Evolutionary conservation across 2,888 invertebrate genomes (phyloP).

Genomic region (Trachelus tabidus): DNA sequence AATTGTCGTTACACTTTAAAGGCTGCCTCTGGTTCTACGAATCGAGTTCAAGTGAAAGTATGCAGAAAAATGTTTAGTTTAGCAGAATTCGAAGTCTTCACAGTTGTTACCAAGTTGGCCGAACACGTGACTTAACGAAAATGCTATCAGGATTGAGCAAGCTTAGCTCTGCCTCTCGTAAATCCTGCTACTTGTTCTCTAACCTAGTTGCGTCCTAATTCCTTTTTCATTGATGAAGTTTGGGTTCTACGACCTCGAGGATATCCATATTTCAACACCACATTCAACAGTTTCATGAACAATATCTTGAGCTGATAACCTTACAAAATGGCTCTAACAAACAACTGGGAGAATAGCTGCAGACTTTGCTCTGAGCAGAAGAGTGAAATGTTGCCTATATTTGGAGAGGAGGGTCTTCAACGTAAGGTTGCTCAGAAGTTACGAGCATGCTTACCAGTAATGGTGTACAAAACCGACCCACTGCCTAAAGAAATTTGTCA

Average conservation of each 20-base stretch:
- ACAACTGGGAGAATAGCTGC: slow-evolving; percentile 50
- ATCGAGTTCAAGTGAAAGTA: not conserved
- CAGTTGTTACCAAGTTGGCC: not conserved
- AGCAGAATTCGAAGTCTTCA: not conserved
- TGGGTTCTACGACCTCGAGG: not conserved
- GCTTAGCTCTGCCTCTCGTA: not conserved
- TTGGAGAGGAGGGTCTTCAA: slow-evolving; percentile 52
- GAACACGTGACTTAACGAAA: not conserved
- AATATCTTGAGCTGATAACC: not conserved
- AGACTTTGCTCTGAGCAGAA: slow-evolving; percentile 52
- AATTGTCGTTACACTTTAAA: slow-evolving; percentile 15
- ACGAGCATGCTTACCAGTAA: slow-evolving; percentile 52
- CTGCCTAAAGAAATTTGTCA: slow-evolving; percentile 59
- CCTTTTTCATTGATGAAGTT: slow-evolving; percentile 8
- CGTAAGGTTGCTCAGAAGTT: slow-evolving; percentile 53
- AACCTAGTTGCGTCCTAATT: slow-evolving; percentile 1
- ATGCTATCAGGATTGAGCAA: not conserved
- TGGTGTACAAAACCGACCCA: slow-evolving; percentile 58
- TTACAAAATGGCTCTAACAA: slow-evolving; percentile 30
- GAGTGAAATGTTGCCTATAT: slow-evolving; percentile 55
- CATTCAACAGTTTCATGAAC: not conserved
- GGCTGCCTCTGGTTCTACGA: not conserved
- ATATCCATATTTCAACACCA: not conserved
- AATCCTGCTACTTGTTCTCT: not conserved
- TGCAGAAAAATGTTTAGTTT: not conserved